Evolutionary conservation across 1,140 invertebrate genomes (phyloP).

Genomic region (Caenorhabditis briggsae): DNA sequence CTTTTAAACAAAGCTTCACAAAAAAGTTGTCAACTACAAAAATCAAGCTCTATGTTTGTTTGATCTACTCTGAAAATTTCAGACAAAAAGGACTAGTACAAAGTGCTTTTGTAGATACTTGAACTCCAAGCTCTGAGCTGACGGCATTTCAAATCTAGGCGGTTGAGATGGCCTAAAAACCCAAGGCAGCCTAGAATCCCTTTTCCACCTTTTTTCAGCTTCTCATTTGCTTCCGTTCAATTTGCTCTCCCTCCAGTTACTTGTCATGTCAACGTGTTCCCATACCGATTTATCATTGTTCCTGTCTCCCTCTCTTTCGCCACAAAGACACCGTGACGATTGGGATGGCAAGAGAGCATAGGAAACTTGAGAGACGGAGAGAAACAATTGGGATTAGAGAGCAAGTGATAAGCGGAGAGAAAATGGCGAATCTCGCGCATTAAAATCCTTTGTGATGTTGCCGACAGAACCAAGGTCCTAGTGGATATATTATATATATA

Average conservation of each 20-base stretch:
- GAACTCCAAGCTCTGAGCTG: too few relatives aligned
- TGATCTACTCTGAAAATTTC: too few relatives aligned
- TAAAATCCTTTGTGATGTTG: slow-evolving; percentile 15
- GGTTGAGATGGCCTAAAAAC: too few relatives aligned
- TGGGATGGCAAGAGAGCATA: background rate
- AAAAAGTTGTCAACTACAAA: too few relatives aligned
- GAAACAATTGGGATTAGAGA: background rate
- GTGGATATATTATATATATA: background rate
- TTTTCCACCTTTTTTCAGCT: background rate
- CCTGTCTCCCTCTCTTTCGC: too few relatives aligned
- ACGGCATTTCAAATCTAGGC: too few relatives aligned
- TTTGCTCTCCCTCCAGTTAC: slow-evolving; percentile 16
- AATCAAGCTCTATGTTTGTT: too few relatives aligned
- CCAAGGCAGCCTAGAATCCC: too few relatives aligned
- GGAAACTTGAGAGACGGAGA: background rate
- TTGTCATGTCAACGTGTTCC: slow-evolving; percentile 38
- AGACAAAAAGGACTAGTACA: too few relatives aligned
- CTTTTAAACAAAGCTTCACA: too few relatives aligned
- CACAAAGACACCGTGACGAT: too few relatives aligned
- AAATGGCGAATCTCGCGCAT: background rate
- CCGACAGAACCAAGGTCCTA: background rate
- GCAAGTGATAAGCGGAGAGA: background rate
- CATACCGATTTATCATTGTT: slow-evolving; percentile 47
- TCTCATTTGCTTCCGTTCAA: background rate
- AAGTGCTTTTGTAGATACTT: too few relatives aligned